These are phyloP conservation scores for Pachycephus smyrnensis DNA, from an alignment of 2,888 invertebrate species.

Conservation along the genomic window DNA sequence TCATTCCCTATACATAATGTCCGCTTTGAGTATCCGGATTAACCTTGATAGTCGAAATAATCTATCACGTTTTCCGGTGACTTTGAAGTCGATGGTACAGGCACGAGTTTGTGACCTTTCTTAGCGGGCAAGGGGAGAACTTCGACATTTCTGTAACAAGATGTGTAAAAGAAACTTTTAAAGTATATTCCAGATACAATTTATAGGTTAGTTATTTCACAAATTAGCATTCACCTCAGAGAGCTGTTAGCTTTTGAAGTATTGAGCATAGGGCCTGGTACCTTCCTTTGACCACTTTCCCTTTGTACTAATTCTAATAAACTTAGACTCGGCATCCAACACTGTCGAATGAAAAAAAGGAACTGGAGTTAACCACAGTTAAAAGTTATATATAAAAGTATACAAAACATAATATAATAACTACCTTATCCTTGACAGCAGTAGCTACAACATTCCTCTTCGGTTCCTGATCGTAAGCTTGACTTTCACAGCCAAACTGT, in stretches of 20 bases:
- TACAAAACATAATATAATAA: slow-evolving; percentile 26
- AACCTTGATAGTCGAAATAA: slow-evolving; percentile 53
- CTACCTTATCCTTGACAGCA: slow-evolving; percentile 82
- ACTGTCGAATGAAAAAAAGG: slow-evolving; percentile 69
- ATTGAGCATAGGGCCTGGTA: slow-evolving; percentile 78
- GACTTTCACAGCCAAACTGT: slow-evolving; percentile 93
- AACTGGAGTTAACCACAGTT: slow-evolving; percentile 5
- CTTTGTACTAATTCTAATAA: slow-evolving; percentile 85
- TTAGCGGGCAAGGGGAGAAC: slow-evolving; percentile 54
- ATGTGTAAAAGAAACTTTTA: not conserved
- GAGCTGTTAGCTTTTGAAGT: slow-evolving; percentile 48
- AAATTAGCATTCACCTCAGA: slow-evolving; percentile 44
- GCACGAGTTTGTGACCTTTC: slow-evolving; percentile 47
- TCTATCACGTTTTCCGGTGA: slow-evolving; percentile 60
- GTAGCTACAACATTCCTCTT: slow-evolving; percentile 96
- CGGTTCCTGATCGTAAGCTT: slow-evolving; percentile 95
- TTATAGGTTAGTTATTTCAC: not conserved
- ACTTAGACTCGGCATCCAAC: slow-evolving; percentile 91
- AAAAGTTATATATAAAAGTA: slow-evolving; percentile 30
- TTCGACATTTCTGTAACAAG: slow-evolving; percentile 49
- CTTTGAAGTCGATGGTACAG: slow-evolving; percentile 40
- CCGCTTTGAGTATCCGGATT: not conserved
- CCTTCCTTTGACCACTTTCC: slow-evolving; percentile 82
- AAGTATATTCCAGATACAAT: not conserved
- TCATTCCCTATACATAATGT: not conserved